These are phyloP conservation scores for Xenopus tropicalis DNA, from an alignment of 2,113 vertebrate species.

Conservation along the genomic window DNA sequence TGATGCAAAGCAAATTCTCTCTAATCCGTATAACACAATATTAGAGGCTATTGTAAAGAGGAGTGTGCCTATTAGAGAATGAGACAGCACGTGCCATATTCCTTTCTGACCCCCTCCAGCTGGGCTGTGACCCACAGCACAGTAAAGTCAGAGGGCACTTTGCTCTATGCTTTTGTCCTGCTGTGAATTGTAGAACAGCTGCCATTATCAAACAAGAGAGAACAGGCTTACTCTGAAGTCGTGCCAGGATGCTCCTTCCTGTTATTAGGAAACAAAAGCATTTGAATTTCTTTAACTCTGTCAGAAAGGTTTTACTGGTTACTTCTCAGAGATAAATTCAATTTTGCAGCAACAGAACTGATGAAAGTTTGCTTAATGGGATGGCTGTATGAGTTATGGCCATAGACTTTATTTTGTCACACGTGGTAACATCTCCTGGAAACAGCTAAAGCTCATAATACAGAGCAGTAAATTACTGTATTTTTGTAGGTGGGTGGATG, in stretches of 20 bases:
- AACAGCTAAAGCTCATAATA: constrained; percentile 35
- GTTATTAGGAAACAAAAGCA: constrained; percentile 25
- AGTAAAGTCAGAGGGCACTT: constrained; percentile 36
- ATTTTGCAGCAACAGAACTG: constrained; percentile 14
- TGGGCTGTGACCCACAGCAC: constrained; percentile 40
- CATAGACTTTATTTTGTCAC: constrained; percentile 39
- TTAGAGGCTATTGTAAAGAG: constrained; percentile 24
- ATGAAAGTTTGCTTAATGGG: constrained; percentile 35
- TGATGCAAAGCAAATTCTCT: neutral
- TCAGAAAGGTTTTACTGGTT: neutral
- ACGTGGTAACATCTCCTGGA: constrained; percentile 33
- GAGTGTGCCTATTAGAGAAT: constrained; percentile 24
- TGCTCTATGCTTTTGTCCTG: constrained; percentile 26
- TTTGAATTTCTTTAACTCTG: constrained; percentile 9
- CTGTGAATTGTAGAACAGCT: constrained; percentile 32
- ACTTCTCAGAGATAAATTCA: neutral
- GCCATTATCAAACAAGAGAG: constrained; percentile 15
- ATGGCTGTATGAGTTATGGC: constrained; percentile 29
- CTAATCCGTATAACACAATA: constrained; percentile 40
- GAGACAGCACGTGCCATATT: constrained; percentile 33
- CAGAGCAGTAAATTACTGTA: constrained; percentile 34
- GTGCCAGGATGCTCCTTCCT: constrained; percentile 5
- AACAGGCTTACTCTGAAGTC: constrained; percentile 6
- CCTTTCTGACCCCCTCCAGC: constrained; percentile 32
- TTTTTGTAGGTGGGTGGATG: constrained; percentile 43